These are phyloP conservation scores for Pipistrellus pygmaeus DNA, from an alignment of 2,797 vertebrate genomes.

Conservation along the genomic window DNA sequence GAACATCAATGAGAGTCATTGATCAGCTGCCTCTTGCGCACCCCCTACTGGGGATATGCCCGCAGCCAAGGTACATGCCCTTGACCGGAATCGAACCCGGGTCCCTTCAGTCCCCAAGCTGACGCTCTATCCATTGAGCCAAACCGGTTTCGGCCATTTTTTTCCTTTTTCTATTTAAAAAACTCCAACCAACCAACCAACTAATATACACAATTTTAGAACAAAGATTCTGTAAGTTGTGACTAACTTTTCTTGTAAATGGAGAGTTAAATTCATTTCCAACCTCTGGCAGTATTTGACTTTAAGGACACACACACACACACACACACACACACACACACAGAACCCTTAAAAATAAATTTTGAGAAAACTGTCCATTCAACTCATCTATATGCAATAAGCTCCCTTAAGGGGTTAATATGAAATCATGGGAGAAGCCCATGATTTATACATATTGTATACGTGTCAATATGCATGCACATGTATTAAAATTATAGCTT, in stretches of 20 bases:
- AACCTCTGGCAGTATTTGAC: neutral
- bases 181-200: neutral
- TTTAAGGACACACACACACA: neutral
- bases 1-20: too few relatives aligned
- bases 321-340: neutral
- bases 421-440: constrained; percentile 12
- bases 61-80: too few relatives aligned
- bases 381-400: constrained; percentile 29
- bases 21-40: too few relatives aligned
- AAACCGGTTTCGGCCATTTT: too few relatives aligned
- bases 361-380: constrained; percentile 45
- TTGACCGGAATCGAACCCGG: too few relatives aligned
- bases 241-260: constrained; percentile 11
- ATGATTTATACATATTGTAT: neutral
- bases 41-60: too few relatives aligned
- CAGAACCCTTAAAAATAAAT: constrained; percentile 55
- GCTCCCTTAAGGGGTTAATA: neutral
- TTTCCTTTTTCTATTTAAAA: neutral
- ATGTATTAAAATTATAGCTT: constrained; percentile 47
- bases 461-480: neutral
- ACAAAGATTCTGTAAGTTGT: constrained; percentile 31
- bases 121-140: too few relatives aligned
- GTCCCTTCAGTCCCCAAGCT: too few relatives aligned
- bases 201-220: constrained; percentile 38
- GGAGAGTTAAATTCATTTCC: constrained; percentile 56